Evolutionary conservation across 2,797 vertebrate genomes (phyloP).

Genomic region (Rachycentron canadum): DNA sequence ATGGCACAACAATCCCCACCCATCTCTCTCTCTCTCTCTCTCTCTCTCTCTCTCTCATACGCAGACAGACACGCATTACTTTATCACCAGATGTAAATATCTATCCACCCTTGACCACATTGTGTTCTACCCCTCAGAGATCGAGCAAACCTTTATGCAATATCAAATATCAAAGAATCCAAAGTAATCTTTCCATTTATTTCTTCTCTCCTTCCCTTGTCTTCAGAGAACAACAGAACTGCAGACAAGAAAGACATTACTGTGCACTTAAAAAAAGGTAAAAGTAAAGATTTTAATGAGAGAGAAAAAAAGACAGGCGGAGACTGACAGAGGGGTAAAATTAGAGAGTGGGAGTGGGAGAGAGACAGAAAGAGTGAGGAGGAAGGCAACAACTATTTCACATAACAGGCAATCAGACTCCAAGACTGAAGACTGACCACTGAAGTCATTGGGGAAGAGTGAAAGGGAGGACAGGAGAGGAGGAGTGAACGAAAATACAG

Average conservation of each 20-base stretch:
- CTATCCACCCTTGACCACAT: conserved; percentile 24
- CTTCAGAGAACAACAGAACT: conserved; percentile 37
- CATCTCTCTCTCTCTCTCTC: conserved; percentile 12
- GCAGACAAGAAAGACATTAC: conserved; percentile 43
- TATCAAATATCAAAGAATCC: conserved; percentile 73
- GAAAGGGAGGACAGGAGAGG: conserved; percentile 62
- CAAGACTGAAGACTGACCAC: conserved; percentile 27
- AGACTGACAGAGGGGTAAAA: conserved; percentile 56
- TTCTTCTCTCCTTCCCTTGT: conserved; percentile 2
- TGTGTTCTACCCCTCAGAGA: not conserved
- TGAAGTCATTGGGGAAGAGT: conserved; percentile 60
- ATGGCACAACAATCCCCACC: not conserved
- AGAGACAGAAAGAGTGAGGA: conserved; percentile 44
- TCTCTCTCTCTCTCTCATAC: not conserved
- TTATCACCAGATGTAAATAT: conserved; percentile 48
- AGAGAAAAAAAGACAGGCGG: conserved; percentile 40
- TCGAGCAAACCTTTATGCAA: conserved; percentile 13
- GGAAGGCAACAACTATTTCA: conserved; percentile 72
- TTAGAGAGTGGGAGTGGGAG: conserved; percentile 68
- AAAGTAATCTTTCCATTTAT: conserved; percentile 29
- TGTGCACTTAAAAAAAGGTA: conserved; percentile 32
- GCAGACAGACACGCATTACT: conserved; percentile 1
- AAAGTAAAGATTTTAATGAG: conserved; percentile 63
- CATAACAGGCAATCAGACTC: conserved; percentile 77
- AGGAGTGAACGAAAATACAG: conserved; percentile 68